phyloP scores from a whole-genome alignment of 2,797 vertebrate species.

The Centropyge bicolor region DNA sequence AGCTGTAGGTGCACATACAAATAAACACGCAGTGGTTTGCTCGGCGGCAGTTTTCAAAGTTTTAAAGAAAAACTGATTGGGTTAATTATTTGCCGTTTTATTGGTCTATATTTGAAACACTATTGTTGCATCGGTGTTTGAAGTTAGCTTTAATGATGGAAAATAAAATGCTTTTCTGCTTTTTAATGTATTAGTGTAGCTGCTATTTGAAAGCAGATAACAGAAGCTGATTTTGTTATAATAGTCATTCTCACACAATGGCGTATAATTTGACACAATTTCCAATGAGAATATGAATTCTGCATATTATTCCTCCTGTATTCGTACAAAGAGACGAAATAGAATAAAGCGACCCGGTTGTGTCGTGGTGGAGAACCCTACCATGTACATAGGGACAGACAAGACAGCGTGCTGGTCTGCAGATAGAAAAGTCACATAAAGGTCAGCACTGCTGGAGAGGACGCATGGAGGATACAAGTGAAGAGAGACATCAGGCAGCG shows the following conservation, averaged over 20 bases:
- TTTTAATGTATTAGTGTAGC: constrained; percentile 32
- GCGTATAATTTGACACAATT: constrained; percentile 21
- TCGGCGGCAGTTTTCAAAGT: constrained; percentile 13
- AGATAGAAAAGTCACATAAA: constrained; percentile 57
- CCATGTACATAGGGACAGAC: constrained; percentile 39
- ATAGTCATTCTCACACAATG: constrained; percentile 9
- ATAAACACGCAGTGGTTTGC: constrained; percentile 28
- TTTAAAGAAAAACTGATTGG: neutral
- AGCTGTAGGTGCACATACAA: constrained; percentile 24
- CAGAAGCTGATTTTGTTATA: neutral
- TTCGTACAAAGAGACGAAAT: constrained; percentile 44
- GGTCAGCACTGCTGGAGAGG: constrained; percentile 39
- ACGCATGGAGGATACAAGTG: neutral
- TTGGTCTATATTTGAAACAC: neutral
- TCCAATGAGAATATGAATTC: constrained; percentile 27
- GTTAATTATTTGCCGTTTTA: neutral
- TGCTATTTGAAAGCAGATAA: constrained; percentile 18
- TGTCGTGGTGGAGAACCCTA: neutral
- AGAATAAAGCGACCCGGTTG: constrained; percentile 25
- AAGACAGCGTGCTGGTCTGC: constrained; percentile 34
- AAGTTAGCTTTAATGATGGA: constrained; percentile 32
- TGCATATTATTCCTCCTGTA: constrained; percentile 35
- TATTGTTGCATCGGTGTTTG: neutral
- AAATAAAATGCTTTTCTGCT: constrained; percentile 12
- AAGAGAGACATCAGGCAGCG: constrained; percentile 25